Evolutionary conservation across 1,140 invertebrate genomes (phyloP).

Genomic region (Zaprionus camerounensis): DNA sequence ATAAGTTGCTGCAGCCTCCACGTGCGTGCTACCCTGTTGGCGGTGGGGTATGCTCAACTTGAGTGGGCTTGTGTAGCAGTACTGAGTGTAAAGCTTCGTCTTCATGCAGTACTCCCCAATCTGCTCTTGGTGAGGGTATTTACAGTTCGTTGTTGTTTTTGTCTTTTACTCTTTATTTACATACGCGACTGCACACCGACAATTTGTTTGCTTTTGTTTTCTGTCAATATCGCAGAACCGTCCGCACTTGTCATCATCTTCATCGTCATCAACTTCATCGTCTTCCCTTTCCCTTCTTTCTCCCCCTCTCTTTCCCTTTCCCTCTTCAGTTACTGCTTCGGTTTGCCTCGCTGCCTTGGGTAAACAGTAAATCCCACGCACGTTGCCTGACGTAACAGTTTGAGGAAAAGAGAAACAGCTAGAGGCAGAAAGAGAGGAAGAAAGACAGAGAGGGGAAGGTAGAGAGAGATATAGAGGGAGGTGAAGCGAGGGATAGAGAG

Average conservation of each 20-base stretch:
- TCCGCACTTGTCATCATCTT: conserved; percentile 71
- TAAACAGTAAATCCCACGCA: conserved; percentile 74
- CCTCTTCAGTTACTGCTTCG: background rate
- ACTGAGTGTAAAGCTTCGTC: background rate
- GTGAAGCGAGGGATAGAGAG: background rate
- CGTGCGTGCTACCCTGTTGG: conserved; percentile 3
- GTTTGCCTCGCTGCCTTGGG: conserved; percentile 46
- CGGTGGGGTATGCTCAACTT: background rate
- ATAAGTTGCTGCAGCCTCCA: conserved; percentile 31
- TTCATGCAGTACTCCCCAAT: too few species aligned
- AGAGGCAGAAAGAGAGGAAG: background rate
- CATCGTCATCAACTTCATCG: conserved; percentile 38
- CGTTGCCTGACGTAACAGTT: conserved; percentile 52
- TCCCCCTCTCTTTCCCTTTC: background rate
- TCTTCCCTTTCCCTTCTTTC: background rate
- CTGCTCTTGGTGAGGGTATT: conserved; percentile 5
- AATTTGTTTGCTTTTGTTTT: conserved; percentile 81
- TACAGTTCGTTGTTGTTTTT: background rate
- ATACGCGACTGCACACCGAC: conserved; percentile 67
- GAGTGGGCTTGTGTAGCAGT: background rate
- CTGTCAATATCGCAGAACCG: conserved; percentile 71
- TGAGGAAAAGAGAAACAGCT: background rate
- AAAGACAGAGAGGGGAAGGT: background rate
- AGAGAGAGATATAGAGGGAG: background rate
- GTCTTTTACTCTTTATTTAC: conserved; percentile 63